Conservation (phyloP, 2,888 invertebrate species). For the Lymantria monacha region DNA sequence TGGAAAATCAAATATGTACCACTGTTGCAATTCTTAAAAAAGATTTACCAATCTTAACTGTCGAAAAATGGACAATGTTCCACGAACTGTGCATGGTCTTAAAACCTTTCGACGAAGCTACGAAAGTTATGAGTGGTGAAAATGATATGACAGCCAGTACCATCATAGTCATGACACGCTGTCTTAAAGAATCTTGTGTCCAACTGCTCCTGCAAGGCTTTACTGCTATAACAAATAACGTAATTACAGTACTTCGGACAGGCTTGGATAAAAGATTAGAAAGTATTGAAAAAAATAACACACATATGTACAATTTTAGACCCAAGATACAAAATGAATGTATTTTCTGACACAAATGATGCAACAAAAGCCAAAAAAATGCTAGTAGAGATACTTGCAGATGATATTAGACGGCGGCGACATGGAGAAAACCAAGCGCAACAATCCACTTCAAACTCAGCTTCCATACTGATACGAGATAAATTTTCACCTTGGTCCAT, state of each 20-base stretch:
- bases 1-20: background rate
- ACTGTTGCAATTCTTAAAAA: background rate
- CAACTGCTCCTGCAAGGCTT: too few relatives aligned
- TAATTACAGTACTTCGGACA: background rate
- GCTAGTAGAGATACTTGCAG: constrained; percentile 3
- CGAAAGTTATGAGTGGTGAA: constrained; percentile 26
- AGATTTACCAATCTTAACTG: background rate
- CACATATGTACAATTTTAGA: constrained; percentile 6
- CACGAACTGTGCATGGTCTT: constrained; percentile 7
- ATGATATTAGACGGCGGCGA: constrained; percentile 1
- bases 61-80: constrained; percentile 1
- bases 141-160: constrained; percentile 29
- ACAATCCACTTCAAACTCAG: background rate
- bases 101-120: constrained; percentile 27
- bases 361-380: background rate
- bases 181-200: constrained; percentile 7
- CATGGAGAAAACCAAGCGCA: constrained; percentile 5
- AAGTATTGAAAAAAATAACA: background rate
- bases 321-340: constrained; percentile 4
- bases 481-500: constrained; percentile 7
- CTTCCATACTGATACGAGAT: background rate
- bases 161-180: constrained; percentile 27
- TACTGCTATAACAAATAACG: background rate
- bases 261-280: background rate
- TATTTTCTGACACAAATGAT: background rate